phyloP scores from a whole-genome alignment of 35 echinoderm and acorn worm species.

The Apostichopus californicus region DNA sequence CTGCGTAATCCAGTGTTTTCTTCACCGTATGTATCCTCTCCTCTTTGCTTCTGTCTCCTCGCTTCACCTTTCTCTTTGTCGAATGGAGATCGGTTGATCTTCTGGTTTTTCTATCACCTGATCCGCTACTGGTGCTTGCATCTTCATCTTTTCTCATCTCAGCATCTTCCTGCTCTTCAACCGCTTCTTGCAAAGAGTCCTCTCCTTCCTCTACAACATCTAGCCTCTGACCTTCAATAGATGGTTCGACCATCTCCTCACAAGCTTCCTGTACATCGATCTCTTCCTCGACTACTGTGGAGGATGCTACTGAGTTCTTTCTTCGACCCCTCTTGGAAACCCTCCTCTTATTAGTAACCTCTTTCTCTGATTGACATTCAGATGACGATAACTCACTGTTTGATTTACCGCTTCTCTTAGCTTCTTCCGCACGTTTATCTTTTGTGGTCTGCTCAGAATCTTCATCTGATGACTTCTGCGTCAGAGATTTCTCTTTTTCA shows the following conservation, averaged over 20 bases:
- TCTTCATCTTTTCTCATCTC: neutral
- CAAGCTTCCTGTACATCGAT: neutral
- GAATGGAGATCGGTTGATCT: constrained; percentile 9
- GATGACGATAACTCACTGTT: neutral
- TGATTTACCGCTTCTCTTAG: neutral
- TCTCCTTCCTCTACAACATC: no score
- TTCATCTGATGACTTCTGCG: neutral
- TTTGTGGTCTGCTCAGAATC: neutral
- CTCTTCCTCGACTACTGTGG: neutral
- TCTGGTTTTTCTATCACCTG: neutral
- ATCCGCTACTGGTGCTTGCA: neutral
- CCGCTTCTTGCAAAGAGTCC: no score
- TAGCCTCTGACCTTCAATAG: no score
- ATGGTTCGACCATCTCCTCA: no score
- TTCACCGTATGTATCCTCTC: constrained; percentile 22
- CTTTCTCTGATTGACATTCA: neutral
- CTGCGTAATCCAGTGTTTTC: constrained; percentile 18
- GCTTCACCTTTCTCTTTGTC: constrained; percentile 34
- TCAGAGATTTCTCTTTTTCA: neutral
- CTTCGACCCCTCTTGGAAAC: neutral
- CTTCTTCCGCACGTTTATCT: neutral
- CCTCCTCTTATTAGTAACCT: neutral
- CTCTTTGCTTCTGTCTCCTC: constrained; percentile 14
- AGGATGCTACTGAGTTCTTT: neutral
- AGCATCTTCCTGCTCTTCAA: no score